Conservation (phyloP, 2,888 invertebrate species). For the Melanophora roralis region DNA sequence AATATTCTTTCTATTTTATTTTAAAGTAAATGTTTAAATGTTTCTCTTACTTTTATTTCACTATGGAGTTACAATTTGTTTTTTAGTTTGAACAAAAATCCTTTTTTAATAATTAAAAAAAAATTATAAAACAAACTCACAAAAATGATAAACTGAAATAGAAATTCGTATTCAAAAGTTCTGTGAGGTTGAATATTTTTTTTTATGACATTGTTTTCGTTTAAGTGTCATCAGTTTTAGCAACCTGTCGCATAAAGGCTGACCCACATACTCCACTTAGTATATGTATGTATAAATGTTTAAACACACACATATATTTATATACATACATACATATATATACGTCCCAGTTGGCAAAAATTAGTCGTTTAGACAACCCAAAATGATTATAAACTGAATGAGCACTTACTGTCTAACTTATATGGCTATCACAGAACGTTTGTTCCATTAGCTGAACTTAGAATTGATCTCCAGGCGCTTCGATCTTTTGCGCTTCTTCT, state of each 20-base stretch:
- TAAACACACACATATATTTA: background rate
- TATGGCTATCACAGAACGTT: too few species aligned
- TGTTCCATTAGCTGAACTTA: too few species aligned
- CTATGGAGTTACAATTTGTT: slow-evolving; percentile 38
- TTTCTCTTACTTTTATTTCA: background rate
- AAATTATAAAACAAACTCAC: too few species aligned
- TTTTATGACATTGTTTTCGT: background rate
- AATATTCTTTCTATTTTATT: background rate
- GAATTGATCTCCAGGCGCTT: too few species aligned
- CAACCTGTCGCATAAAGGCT: slow-evolving; percentile 56
- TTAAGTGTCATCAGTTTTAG: slow-evolving; percentile 49
- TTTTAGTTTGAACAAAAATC: background rate
- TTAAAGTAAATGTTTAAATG: too few species aligned
- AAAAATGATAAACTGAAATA: slow-evolving; percentile 40
- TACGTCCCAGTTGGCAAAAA: too few species aligned
- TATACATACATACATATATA: background rate
- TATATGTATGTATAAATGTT: too few species aligned
- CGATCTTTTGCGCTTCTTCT: too few species aligned
- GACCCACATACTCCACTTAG: slow-evolving; percentile 48
- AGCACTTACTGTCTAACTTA: too few species aligned
- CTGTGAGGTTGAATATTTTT: slow-evolving; percentile 2
- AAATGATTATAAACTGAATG: too few species aligned
- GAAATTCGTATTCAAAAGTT: slow-evolving; percentile 16
- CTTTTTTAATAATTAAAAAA: background rate
- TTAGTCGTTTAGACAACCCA: too few species aligned